Conservation (phyloP, 2,888 invertebrate genomes). For the Phaonia tiefii region DNA sequence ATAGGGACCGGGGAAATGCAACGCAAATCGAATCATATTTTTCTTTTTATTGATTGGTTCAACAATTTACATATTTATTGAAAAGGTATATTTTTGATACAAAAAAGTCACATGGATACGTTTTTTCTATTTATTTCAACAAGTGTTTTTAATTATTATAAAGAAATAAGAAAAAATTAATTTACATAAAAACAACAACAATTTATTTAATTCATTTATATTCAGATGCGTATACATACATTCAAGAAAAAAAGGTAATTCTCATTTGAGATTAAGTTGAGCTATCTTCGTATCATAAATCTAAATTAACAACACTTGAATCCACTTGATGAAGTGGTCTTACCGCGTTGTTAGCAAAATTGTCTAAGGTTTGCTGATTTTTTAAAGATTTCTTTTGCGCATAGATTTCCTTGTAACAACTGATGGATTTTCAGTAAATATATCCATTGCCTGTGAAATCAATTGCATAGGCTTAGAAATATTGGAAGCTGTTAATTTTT, state of each 20-base stretch:
- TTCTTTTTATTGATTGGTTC: too few relatives aligned
- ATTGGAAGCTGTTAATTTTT: slow-evolving; percentile 25
- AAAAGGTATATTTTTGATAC: too few relatives aligned
- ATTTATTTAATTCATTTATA: too few relatives aligned
- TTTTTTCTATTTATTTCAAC: too few relatives aligned
- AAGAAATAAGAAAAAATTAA: too few relatives aligned
- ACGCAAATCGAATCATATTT: not conserved
- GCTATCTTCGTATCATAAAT: slow-evolving; percentile 27
- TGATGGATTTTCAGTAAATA: slow-evolving; percentile 27
- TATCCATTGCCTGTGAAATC: slow-evolving; percentile 27
- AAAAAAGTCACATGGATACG: too few relatives aligned
- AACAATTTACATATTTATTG: too few relatives aligned
- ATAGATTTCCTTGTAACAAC: slow-evolving; percentile 26
- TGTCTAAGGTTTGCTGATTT: slow-evolving; percentile 31
- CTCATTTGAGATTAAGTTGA: slow-evolving; percentile 10
- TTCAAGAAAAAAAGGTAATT: not conserved
- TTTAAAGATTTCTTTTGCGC: slow-evolving; percentile 27
- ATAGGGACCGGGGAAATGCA: not conserved
- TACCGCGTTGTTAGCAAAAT: slow-evolving; percentile 12
- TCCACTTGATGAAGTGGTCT: slow-evolving; percentile 31
- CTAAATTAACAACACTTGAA: slow-evolving; percentile 40
- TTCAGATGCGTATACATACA: not conserved
- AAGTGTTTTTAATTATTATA: too few relatives aligned
- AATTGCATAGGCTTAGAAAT: slow-evolving; percentile 11
- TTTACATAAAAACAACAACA: too few relatives aligned